Percentiles rank a stretch among this genome's conserved stretches.
These are phyloP conservation scores for Campylomormyrus numenius DNA, from an alignment of 2,113 vertebrate genomes.

Conservation along the genomic window DNA sequence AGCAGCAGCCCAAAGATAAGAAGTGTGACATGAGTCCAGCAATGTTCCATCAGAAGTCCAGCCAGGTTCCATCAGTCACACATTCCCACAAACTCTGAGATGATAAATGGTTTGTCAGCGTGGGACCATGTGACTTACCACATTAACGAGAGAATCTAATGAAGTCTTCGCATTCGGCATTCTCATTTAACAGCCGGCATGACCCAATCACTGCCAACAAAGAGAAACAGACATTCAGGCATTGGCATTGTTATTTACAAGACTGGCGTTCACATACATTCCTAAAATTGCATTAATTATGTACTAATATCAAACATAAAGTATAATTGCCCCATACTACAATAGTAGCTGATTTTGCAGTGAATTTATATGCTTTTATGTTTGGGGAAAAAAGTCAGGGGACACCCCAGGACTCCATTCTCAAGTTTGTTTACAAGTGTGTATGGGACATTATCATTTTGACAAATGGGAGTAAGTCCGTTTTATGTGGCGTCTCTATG, in stretches of 20 bases:
- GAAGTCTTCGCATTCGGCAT: background rate
- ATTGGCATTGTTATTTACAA: background rate
- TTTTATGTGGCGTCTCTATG: background rate
- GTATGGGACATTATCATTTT: background rate
- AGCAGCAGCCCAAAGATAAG: background rate
- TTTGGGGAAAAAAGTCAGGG: background rate
- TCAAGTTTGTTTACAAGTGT: background rate
- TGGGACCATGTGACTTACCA: background rate
- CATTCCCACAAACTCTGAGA: background rate
- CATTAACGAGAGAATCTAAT: background rate
- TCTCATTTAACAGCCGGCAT: background rate
- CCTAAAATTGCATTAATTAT: background rate
- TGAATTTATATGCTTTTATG: background rate
- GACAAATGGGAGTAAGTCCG: background rate
- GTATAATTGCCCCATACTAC: background rate
- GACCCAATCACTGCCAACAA: background rate
- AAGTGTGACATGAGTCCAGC: background rate
- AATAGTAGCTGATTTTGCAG: background rate
- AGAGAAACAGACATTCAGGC: background rate
- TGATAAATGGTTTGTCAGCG: slow-evolving; percentile 2
- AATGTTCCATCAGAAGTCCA: background rate
- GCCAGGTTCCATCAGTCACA: background rate
- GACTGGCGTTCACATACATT: background rate
- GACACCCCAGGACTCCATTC: background rate
- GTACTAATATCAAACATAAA: background rate